A percentile compares a stretch with the other conserved stretches of the same genome.
Conservation (phyloP, 2,797 vertebrate genomes). For the Poeciliopsis gracilis region DNA sequence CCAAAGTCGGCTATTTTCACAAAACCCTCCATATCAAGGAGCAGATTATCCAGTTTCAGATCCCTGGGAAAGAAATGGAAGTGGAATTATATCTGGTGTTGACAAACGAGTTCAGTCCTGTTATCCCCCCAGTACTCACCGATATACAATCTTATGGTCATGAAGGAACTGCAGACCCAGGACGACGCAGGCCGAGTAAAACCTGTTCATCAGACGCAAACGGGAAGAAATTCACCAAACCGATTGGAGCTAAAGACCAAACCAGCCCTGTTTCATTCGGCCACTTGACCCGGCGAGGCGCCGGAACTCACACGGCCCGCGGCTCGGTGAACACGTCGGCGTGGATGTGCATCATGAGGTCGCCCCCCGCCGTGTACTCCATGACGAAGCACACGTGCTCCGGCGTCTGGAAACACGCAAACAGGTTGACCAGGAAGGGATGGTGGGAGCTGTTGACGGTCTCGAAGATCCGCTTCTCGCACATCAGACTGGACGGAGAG, state of each 20-base stretch:
- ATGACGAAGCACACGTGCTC: constrained; percentile 93
- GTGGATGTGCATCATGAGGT: constrained; percentile 91
- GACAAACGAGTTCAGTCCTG: not conserved
- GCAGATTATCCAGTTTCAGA: constrained; percentile 91
- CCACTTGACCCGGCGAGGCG: not conserved
- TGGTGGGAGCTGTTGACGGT: constrained; percentile 85
- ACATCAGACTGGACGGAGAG: constrained; percentile 84
- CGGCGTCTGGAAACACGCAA: constrained; percentile 90
- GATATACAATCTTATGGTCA: constrained; percentile 91
- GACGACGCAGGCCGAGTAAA: constrained; percentile 90
- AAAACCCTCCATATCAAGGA: constrained; percentile 88
- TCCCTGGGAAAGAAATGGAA: constrained; percentile 76
- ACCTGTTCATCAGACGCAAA: constrained; percentile 69
- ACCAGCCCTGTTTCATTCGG: not conserved
- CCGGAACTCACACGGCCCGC: constrained; percentile 78
- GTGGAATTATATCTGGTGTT: not conserved
- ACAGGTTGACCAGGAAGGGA: constrained; percentile 92
- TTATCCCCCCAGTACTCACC: constrained; percentile 70
- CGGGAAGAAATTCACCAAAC: not conserved
- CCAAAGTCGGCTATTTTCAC: constrained; percentile 96
- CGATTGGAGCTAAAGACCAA: not conserved
- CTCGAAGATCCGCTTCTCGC: constrained; percentile 92
- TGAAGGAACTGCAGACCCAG: constrained; percentile 90
- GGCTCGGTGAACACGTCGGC: constrained; percentile 81
- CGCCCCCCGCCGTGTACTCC: constrained; percentile 92